Evolutionary conservation across 2,888 invertebrate species (phyloP).

Genomic region (Idaea straminata): DNA sequence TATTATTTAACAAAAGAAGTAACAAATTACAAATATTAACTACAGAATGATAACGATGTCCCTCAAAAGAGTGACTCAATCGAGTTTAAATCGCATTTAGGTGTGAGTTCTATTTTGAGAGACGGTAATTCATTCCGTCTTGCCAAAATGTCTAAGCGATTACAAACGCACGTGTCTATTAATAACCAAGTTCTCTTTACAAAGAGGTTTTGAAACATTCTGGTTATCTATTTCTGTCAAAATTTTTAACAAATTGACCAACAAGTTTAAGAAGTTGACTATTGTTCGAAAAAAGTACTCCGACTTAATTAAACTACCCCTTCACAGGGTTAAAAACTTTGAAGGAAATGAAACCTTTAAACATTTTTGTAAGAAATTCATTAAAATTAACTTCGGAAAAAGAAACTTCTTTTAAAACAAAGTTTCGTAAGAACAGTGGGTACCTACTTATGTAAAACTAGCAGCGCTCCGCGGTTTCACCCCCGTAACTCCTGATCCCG

Average conservation of each 20-base stretch:
- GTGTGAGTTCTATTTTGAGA: conserved; percentile 24
- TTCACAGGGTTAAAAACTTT: neutral
- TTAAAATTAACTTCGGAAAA: no score
- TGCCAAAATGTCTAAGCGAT: conserved; percentile 31
- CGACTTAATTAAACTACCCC: neutral
- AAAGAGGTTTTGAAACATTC: neutral
- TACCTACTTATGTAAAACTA: no score
- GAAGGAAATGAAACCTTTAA: no score
- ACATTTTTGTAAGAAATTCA: no score
- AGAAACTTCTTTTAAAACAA: no score
- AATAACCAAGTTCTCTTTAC: conserved; percentile 6
- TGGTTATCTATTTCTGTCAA: neutral
- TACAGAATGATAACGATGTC: conserved; percentile 16
- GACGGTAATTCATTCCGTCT: conserved; percentile 25
- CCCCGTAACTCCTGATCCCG: no score
- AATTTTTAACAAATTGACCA: neutral
- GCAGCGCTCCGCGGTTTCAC: no score
- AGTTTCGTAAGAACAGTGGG: no score
- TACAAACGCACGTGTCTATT: conserved; percentile 23
- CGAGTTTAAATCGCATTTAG: conserved; percentile 20
- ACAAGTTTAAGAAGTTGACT: neutral
- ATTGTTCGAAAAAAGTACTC: neutral
- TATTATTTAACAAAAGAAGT: neutral
- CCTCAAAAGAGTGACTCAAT: conserved; percentile 26
- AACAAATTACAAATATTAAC: conserved; percentile 8